Evolutionary conservation across 2,797 vertebrate genomes (phyloP).

Genomic region (Pseudochromis fuscus): DNA sequence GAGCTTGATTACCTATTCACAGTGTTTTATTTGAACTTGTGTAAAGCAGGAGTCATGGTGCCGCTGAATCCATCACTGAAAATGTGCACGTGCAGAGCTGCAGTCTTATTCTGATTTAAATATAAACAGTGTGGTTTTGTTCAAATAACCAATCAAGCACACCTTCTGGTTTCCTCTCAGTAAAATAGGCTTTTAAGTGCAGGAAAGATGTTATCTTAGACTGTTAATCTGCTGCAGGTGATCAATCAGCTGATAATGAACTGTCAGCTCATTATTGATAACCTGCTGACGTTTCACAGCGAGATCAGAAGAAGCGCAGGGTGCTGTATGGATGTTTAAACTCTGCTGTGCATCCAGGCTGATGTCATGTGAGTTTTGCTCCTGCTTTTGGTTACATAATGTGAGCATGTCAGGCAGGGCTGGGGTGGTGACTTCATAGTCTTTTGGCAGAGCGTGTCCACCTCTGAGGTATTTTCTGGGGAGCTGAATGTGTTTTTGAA

Average conservation of each 20-base stretch:
- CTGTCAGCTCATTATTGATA: conserved; percentile 39
- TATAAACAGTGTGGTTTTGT: conserved; percentile 19
- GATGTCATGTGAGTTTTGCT: conserved; percentile 61
- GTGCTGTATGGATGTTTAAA: conserved; percentile 39
- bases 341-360: conserved; percentile 28
- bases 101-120: conserved; percentile 17
- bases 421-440: conserved; percentile 62
- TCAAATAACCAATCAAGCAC: conserved; percentile 17
- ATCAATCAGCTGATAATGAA: conserved; percentile 39
- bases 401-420: conserved; percentile 30
- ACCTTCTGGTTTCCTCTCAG: background rate
- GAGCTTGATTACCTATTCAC: conserved; percentile 52
- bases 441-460: conserved; percentile 48
- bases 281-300: conserved; percentile 33
- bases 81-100: conserved; percentile 22
- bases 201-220: background rate
- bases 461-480: conserved; percentile 59
- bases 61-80: conserved; percentile 7
- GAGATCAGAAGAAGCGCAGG: conserved; percentile 31
- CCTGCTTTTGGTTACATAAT: conserved; percentile 64
- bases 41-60: conserved; percentile 14
- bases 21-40: conserved; percentile 63
- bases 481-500: conserved; percentile 55
- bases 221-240: background rate
- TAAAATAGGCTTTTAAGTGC: conserved; percentile 4